Evolutionary conservation across 64 coral and sea anemone genomes (phyloP).

Genomic region (Pocillopora verrucosa): DNA sequence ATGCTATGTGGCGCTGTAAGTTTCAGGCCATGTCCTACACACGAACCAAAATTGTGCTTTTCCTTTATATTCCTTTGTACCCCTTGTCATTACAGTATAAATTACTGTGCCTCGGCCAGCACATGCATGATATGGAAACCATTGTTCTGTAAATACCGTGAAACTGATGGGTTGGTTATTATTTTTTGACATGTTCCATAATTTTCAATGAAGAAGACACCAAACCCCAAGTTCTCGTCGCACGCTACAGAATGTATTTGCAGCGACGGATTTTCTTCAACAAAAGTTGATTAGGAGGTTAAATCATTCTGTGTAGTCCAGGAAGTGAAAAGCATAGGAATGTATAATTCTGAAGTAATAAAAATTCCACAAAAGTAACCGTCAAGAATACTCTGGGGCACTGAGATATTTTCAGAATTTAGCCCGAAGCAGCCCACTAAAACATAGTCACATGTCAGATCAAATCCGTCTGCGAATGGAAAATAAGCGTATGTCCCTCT

Average conservation of each 20-base stretch:
- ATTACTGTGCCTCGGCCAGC: background rate
- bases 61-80: background rate
- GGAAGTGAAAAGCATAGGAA: background rate
- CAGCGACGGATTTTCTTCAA: background rate
- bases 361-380: background rate
- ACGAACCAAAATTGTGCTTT: background rate
- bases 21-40: background rate
- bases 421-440: background rate
- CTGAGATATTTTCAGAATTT: background rate
- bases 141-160: background rate
- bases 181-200: background rate
- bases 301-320: background rate
- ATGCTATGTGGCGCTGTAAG: background rate
- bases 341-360: background rate
- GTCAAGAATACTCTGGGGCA: background rate
- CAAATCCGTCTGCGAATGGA: background rate
- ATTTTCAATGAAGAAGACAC: background rate
- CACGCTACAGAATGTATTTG: slow-evolving; percentile 7
- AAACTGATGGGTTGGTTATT: background rate
- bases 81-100: slow-evolving; percentile 19
- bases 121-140: background rate
- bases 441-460: background rate
- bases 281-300: background rate
- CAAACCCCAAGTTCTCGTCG: slow-evolving; percentile 10
- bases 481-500: background rate